A percentile compares a stretch with the other conserved stretches of the same genome.
These are phyloP conservation scores for Aproaerema taeniolella DNA, from an alignment of 2,888 invertebrate species.

Conservation along the genomic window DNA sequence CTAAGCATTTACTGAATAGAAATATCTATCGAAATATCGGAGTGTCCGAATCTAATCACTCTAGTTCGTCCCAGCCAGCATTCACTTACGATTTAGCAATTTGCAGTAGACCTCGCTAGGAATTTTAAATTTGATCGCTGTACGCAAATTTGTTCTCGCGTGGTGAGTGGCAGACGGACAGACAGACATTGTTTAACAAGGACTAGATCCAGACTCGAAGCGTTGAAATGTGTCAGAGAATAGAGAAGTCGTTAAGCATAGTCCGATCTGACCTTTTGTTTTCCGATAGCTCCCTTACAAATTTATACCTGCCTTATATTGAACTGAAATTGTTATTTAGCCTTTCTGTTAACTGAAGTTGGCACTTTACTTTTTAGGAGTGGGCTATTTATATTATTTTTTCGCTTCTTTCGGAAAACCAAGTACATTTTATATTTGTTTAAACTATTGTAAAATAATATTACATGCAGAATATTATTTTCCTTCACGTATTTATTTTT, in stretches of 20 bases:
- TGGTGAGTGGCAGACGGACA: conserved; percentile 31
- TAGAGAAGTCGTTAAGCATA: conserved; percentile 16
- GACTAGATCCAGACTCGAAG: conserved; percentile 14
- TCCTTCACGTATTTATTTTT: too few species aligned
- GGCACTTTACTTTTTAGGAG: conserved; percentile 1
- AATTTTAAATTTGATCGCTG: conserved; percentile 39
- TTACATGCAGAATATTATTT: too few species aligned
- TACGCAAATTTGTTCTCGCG: conserved; percentile 47
- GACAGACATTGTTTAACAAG: conserved; percentile 40
- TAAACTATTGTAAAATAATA: too few species aligned
- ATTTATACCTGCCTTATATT: conserved; percentile 7
- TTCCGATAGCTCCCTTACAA: conserved; percentile 5
- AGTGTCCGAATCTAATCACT: too few species aligned
- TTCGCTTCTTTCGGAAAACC: too few species aligned
- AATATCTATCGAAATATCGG: too few species aligned
- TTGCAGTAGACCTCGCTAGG: conserved; percentile 28
- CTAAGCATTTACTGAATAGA: too few species aligned
- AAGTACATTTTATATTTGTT: too few species aligned
- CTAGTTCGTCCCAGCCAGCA: too few species aligned
- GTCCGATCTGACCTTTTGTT: conserved; percentile 11
- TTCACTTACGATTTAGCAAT: conserved; percentile 20
- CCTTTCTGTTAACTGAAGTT: background rate
- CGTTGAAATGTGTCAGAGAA: conserved; percentile 2
- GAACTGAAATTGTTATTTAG: conserved; percentile 3
- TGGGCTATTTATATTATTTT: too few species aligned